Evolutionary conservation across 2,797 vertebrate species (phyloP).

Genomic region (Myotis vivesi): DNA sequence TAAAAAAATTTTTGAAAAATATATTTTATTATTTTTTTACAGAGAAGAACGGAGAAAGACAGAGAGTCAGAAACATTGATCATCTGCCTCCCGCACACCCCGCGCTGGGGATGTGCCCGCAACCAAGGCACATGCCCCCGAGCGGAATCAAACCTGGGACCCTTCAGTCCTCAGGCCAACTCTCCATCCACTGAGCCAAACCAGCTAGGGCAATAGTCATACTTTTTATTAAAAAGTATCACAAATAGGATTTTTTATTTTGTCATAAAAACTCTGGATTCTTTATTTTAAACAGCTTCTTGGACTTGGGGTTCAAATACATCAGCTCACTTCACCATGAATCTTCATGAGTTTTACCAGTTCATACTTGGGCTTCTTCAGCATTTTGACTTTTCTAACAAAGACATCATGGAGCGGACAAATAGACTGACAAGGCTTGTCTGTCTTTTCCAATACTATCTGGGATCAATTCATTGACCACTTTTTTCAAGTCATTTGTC

Average conservation of each 20-base stretch:
- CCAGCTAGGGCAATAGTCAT: not conserved
- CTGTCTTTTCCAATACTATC: not conserved
- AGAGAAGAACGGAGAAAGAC: too few species aligned
- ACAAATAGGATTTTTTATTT: not conserved
- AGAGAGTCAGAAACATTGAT: too few species aligned
- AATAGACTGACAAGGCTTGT: not conserved
- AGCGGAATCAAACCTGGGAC: too few species aligned
- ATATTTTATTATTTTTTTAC: too few species aligned
- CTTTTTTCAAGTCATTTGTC: not conserved
- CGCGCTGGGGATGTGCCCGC: too few species aligned
- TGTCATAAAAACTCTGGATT: not conserved
- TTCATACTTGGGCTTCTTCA: not conserved
- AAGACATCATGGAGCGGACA: not conserved
- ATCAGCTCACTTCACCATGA: not conserved
- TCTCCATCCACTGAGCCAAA: too few species aligned
- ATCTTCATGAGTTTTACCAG: not conserved
- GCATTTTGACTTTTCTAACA: not conserved
- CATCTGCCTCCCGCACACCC: too few species aligned
- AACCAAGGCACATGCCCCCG: too few species aligned
- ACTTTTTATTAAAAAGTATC: not conserved
- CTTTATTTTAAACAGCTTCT: not conserved
- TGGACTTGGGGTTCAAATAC: not conserved
- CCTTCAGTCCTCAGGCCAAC: too few species aligned
- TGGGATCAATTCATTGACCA: not conserved
- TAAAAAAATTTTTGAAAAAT: too few species aligned